phyloP scores from a whole-genome alignment of 1,140 invertebrate genomes.

The Macrobrachium rosenbergii region DNA sequence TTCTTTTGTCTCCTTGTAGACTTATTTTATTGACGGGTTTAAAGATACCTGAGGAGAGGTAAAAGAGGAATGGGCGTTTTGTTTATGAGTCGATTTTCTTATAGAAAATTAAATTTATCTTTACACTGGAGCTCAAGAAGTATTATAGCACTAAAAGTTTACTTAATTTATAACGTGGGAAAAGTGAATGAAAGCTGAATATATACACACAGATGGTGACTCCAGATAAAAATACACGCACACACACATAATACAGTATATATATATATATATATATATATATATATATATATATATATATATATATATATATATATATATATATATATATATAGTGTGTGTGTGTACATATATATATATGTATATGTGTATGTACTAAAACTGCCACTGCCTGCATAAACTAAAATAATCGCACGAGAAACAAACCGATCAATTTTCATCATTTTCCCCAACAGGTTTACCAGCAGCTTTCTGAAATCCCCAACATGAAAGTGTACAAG shows the following conservation, averaged over 20 bases:
- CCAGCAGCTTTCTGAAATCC: constrained; percentile 66
- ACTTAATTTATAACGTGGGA: too few relatives aligned
- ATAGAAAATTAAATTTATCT: too few relatives aligned
- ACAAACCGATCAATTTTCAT: background rate
- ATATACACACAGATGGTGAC: too few relatives aligned
- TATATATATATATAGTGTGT: constrained; percentile 38
- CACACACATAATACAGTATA: background rate
- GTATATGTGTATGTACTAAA: constrained; percentile 3
- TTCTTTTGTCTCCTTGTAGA: background rate
- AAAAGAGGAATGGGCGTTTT: too few relatives aligned
- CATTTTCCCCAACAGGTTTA: constrained; percentile 67
- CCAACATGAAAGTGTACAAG: constrained; percentile 68
- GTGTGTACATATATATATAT: constrained; percentile 27
- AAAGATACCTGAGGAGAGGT: too few relatives aligned
- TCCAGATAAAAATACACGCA: too few relatives aligned
- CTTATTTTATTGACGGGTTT: constrained; percentile 6
- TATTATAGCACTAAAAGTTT: too few relatives aligned
- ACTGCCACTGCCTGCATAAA: background rate
- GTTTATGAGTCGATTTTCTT: too few relatives aligned
- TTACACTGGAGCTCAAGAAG: too few relatives aligned
- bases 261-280: constrained; percentile 13
- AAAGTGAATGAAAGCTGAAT: too few relatives aligned
- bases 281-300: constrained; percentile 17
- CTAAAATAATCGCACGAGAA: background rate
- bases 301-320: constrained; percentile 38